Percentiles rank a stretch among this genome's conserved stretches.
Evolutionary conservation across 2,113 vertebrate species (phyloP).

Genomic region (Maccullochella peelii): DNA sequence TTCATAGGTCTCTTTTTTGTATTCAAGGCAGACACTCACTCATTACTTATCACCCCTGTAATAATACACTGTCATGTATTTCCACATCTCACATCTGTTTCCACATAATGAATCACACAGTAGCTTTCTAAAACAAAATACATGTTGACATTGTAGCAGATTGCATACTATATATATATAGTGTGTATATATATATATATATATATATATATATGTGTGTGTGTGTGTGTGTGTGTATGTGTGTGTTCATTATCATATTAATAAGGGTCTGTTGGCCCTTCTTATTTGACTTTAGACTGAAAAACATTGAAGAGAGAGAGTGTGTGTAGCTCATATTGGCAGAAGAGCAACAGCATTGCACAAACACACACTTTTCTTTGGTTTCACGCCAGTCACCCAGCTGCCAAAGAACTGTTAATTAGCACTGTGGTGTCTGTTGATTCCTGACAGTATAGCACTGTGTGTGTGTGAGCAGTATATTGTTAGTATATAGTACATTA

Average conservation of each 20-base stretch:
- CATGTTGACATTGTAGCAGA: background rate
- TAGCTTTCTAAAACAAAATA: background rate
- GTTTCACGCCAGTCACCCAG: slow-evolving; percentile 26
- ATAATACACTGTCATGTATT: background rate
- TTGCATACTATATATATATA: slow-evolving; percentile 7
- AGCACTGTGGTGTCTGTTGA: slow-evolving; percentile 18
- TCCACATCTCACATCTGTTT: too few species aligned
- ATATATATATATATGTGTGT: background rate
- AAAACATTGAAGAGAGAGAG: background rate
- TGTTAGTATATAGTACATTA: slow-evolving; percentile 6
- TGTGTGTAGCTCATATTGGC: background rate
- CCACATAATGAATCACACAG: background rate
- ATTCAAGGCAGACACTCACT: background rate
- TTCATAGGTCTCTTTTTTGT: background rate
- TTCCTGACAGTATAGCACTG: slow-evolving; percentile 15
- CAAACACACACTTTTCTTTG: slow-evolving; percentile 10
- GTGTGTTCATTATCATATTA: slow-evolving; percentile 39
- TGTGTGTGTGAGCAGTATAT: background rate
- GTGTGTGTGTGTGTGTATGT: too few species aligned
- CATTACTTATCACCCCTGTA: background rate
- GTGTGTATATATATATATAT: too few species aligned
- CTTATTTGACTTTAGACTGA: background rate
- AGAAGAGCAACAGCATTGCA: background rate
- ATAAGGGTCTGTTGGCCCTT: background rate
- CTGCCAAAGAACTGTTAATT: slow-evolving; percentile 49